phyloP scores from a whole-genome alignment of 53 echinoderm and acorn worm species.

The Apostichopus leukothele region DNA sequence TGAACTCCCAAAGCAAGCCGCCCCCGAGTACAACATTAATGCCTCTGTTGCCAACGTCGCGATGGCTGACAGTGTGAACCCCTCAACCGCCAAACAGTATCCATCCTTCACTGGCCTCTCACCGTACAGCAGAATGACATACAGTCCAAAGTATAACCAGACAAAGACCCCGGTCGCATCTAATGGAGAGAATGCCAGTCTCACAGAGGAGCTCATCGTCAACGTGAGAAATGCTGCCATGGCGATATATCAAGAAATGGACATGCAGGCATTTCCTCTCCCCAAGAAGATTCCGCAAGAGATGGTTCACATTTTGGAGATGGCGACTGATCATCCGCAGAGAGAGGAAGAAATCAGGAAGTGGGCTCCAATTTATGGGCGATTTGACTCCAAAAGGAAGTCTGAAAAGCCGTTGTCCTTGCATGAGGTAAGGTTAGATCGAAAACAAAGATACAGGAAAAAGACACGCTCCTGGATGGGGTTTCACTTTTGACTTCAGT shows the following conservation, averaged over 20 bases:
- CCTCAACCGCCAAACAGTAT: conserved; percentile 4
- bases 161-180: conserved; percentile 22
- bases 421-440: conserved; percentile 77
- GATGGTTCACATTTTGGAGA: conserved; percentile 78
- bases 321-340: conserved; percentile 76
- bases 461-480: not conserved
- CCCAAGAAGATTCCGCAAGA: conserved; percentile 65
- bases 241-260: conserved; percentile 49
- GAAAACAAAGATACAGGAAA: not conserved
- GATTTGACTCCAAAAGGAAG: conserved; percentile 98
- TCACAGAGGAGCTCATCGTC: conserved; percentile 55
- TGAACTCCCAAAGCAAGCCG: conserved; percentile 29
- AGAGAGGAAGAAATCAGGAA: conserved; percentile 82
- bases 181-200: conserved; percentile 55
- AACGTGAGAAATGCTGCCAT: conserved; percentile 57
- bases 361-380: conserved; percentile 94
- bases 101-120: conserved; percentile 33
- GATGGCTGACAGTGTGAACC: conserved; percentile 30
- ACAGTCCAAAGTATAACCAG: conserved; percentile 42
- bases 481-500: not conserved
- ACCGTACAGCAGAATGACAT: conserved; percentile 39
- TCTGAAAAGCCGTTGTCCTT: conserved; percentile 85
- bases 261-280: conserved; percentile 50
- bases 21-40: conserved; percentile 27
- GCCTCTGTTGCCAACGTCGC: not conserved